Percentiles rank a stretch among this genome's conserved stretches.
phyloP scores from a whole-genome alignment of 2,888 invertebrate genomes.

The Nemotelus pantherinus region DNA sequence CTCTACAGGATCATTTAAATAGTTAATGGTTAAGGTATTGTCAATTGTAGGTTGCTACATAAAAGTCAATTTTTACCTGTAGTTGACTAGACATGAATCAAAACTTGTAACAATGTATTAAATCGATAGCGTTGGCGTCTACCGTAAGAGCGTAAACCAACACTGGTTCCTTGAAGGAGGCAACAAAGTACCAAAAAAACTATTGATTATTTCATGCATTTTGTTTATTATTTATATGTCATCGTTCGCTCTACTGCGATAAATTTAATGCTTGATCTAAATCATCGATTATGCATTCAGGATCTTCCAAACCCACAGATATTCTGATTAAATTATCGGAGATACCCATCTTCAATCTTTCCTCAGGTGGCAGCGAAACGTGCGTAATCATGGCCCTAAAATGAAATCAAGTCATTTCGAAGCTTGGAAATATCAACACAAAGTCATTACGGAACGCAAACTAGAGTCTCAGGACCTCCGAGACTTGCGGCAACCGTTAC shows the following conservation, averaged over 20 bases:
- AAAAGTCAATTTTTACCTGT: too few relatives aligned
- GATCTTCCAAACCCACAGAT: constrained; percentile 90
- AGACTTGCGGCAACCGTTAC: constrained; percentile 93
- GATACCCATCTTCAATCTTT: constrained; percentile 79
- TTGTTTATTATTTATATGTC: background rate
- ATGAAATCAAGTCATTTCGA: background rate
- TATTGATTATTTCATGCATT: too few relatives aligned
- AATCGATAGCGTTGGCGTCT: too few relatives aligned
- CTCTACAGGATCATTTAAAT: too few relatives aligned
- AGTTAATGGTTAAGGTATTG: too few relatives aligned
- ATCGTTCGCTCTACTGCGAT: background rate
- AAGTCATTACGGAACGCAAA: constrained; percentile 86
- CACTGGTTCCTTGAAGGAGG: too few relatives aligned
- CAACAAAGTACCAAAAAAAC: too few relatives aligned
- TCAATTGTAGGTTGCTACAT: too few relatives aligned
- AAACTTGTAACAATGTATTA: too few relatives aligned
- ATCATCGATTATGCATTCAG: constrained; percentile 85
- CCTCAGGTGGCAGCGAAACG: constrained; percentile 83
- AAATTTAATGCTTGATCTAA: constrained; percentile 79
- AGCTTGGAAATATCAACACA: constrained; percentile 43
- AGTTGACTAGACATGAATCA: too few relatives aligned
- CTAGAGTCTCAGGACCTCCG: constrained; percentile 94
- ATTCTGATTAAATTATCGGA: constrained; percentile 85
- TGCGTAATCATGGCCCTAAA: constrained; percentile 91
- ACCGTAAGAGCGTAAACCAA: too few relatives aligned